Conservation (phyloP, 53 echinoderm and acorn worm genomes). For the Holothuria leucospilota region DNA sequence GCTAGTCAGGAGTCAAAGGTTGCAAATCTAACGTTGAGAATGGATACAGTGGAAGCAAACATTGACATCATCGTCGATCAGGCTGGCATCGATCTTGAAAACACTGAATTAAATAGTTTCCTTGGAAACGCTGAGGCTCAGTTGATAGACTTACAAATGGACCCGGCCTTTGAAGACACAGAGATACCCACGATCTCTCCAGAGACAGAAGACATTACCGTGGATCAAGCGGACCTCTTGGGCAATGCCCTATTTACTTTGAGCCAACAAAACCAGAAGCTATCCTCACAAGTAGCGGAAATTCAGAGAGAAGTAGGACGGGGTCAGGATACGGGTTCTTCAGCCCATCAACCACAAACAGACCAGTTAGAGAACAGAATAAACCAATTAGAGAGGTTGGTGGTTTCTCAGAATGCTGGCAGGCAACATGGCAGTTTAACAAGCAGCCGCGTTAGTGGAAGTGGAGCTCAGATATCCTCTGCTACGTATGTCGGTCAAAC, state of each 20-base stretch:
- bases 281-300: slow-evolving; percentile 31
- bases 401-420: neutral
- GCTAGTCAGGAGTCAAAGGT: no score
- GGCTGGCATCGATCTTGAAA: slow-evolving; percentile 5
- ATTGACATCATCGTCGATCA: slow-evolving; percentile 33
- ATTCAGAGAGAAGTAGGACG: slow-evolving; percentile 1
- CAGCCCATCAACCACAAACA: neutral
- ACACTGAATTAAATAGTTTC: slow-evolving; percentile 37
- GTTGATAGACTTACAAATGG: slow-evolving; percentile 15
- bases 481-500: no score
- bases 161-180: slow-evolving; percentile 9
- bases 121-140: slow-evolving; percentile 42
- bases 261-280: slow-evolving; percentile 10
- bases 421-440: neutral
- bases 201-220: neutral
- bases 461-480: no score
- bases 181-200: slow-evolving; percentile 27
- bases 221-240: slow-evolving; percentile 11
- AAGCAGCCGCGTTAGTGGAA: neutral
- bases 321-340: neutral
- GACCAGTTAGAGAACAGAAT: slow-evolving; percentile 1
- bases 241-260: neutral
- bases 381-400: slow-evolving; percentile 21
- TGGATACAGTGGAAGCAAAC: neutral
- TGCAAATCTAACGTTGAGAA: neutral